Evolutionary conservation across 2,113 vertebrate genomes (phyloP).

Genomic region (Microcebus lehilahytsara): DNA sequence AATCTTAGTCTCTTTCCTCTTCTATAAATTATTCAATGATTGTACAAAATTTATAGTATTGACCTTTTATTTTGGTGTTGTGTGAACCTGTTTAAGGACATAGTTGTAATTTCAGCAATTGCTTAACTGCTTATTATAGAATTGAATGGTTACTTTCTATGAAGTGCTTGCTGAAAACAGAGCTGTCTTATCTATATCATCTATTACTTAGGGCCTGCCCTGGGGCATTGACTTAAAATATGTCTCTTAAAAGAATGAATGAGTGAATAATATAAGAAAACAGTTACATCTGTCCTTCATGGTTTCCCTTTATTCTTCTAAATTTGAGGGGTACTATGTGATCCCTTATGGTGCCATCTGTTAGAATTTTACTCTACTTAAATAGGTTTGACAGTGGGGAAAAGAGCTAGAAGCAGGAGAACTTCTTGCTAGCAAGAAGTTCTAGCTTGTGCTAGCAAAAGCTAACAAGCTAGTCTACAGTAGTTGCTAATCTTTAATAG

Average conservation of each 20-base stretch:
- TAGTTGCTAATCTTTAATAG: background rate
- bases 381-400: background rate
- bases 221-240: background rate
- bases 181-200: background rate
- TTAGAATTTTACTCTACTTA: background rate
- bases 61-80: background rate
- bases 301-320: slow-evolving; percentile 29
- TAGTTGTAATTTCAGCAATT: background rate
- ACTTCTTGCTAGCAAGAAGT: background rate
- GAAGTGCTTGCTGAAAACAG: background rate
- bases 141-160: background rate
- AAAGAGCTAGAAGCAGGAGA: background rate
- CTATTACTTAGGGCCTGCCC: background rate
- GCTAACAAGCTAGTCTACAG: background rate
- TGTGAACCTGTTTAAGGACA: background rate
- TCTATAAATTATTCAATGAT: background rate
- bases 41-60: background rate
- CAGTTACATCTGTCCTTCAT: background rate
- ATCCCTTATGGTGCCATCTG: background rate
- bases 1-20: background rate
- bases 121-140: background rate
- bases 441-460: background rate
- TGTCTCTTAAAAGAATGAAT: slow-evolving; percentile 13
- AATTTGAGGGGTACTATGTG: slow-evolving; percentile 1
- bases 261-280: background rate